A percentile compares a stretch with the other conserved stretches of the same genome.
Evolutionary conservation across 2,113 vertebrate species (phyloP).

Genomic region (Cricetomys ansorgei): DNA sequence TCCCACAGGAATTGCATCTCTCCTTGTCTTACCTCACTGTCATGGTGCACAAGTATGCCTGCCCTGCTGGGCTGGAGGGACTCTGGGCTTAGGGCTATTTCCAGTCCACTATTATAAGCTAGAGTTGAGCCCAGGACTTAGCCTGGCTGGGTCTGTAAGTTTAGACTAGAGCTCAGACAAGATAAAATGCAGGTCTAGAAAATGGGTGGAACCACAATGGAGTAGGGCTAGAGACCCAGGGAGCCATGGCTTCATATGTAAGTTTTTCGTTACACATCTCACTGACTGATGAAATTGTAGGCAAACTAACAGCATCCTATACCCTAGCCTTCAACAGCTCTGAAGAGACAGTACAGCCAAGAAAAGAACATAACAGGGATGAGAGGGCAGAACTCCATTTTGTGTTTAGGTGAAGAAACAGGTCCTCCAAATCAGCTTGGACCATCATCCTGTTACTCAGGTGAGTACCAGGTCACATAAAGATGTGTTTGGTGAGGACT

Average conservation of each 20-base stretch:
- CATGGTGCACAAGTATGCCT: no score
- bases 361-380: not conserved
- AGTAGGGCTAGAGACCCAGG: not conserved
- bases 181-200: not conserved
- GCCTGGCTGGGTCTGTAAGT: not conserved
- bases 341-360: not conserved
- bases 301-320: not conserved
- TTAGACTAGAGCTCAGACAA: not conserved
- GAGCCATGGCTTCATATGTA: fast-evolving
- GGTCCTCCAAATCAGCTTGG: not conserved
- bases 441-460: not conserved
- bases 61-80: not conserved
- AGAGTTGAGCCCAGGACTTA: not conserved
- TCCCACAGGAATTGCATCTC: not conserved
- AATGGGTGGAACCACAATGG: not conserved
- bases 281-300: not conserved
- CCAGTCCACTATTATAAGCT: not conserved
- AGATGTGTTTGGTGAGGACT: not conserved
- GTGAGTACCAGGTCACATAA: not conserved
- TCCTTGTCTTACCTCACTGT: not conserved
- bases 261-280: not conserved
- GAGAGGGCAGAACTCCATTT: not conserved
- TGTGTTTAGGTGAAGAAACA: not conserved
- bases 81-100: not conserved
- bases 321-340: not conserved